Percentiles rank a stretch among this genome's conserved stretches.
Evolutionary conservation across 2,113 vertebrate genomes (phyloP).

Genomic region (Tychaedon coryphoeus): DNA sequence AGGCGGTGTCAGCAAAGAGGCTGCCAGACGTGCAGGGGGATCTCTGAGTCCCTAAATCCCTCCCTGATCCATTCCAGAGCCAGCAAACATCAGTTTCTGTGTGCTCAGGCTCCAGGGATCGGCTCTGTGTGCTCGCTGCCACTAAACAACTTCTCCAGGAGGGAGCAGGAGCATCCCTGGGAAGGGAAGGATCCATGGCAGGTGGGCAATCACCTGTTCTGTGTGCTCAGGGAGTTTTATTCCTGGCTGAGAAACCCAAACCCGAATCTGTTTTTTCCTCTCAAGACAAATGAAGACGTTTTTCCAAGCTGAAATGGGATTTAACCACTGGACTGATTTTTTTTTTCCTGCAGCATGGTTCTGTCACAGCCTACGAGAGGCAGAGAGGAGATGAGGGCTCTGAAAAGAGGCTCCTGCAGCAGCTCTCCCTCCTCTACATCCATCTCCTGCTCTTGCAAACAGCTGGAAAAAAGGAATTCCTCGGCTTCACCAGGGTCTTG

Average conservation of each 20-base stretch:
- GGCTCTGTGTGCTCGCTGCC: neutral
- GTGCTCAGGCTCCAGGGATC: rapidly evolving
- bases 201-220: neutral
- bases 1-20: neutral
- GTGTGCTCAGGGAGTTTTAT: rapidly evolving
- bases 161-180: neutral
- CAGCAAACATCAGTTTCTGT: neutral
- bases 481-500: neutral
- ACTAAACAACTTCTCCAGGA: neutral
- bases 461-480: neutral
- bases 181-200: neutral
- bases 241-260: neutral
- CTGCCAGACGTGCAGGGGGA: neutral
- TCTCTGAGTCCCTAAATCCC: neutral
- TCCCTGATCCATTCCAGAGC: neutral
- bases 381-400: rapidly evolving
- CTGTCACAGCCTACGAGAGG: neutral
- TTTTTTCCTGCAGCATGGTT: neutral
- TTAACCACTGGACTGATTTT: neutral
- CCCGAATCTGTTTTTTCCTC: neutral
- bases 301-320: neutral
- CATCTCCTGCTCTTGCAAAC: neutral
- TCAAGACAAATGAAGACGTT: neutral
- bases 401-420: neutral
- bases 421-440: neutral